A percentile compares a stretch with the other conserved stretches of the same genome.
Conservation (phyloP, 2,888 invertebrate genomes). For the Nineta flava region DNA sequence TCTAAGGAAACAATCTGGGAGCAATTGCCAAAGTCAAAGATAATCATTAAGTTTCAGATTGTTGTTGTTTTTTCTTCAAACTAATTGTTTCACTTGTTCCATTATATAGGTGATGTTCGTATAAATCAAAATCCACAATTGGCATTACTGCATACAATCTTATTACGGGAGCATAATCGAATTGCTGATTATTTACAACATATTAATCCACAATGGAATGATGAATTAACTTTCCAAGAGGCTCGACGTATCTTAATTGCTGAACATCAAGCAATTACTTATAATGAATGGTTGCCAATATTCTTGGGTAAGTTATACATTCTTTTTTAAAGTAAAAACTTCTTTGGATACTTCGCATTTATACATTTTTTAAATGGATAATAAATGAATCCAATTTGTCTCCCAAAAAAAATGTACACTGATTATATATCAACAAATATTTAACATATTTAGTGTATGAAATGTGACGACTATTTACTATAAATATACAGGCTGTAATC, state of each 20-base stretch:
- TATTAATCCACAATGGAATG: conserved; percentile 61
- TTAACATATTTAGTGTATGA: too few relatives aligned
- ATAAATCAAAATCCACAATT: conserved; percentile 59
- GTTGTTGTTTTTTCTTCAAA: not conserved
- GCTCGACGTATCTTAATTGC: conserved; percentile 52
- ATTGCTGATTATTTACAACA: conserved; percentile 39
- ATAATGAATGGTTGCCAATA: conserved; percentile 63
- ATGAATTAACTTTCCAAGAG: conserved; percentile 59
- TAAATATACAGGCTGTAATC: too few relatives aligned
- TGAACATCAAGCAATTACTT: conserved; percentile 54
- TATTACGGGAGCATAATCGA: conserved; percentile 60
- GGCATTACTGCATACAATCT: conserved; percentile 47
- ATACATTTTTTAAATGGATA: too few relatives aligned
- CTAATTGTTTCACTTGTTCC: not conserved
- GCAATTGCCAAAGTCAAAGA: too few relatives aligned
- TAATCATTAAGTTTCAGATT: not conserved
- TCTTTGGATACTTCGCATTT: too few relatives aligned
- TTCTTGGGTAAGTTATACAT: conserved; percentile 40
- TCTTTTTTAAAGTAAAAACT: too few relatives aligned
- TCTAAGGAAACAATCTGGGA: too few relatives aligned
- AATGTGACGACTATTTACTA: too few relatives aligned
- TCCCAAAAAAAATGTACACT: too few relatives aligned
- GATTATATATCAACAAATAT: too few relatives aligned
- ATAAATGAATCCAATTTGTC: too few relatives aligned
- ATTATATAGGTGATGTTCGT: conserved; percentile 42